phyloP scores from a whole-genome alignment of 2,888 invertebrate genomes.

The Aporophyla lueneburgensis region DNA sequence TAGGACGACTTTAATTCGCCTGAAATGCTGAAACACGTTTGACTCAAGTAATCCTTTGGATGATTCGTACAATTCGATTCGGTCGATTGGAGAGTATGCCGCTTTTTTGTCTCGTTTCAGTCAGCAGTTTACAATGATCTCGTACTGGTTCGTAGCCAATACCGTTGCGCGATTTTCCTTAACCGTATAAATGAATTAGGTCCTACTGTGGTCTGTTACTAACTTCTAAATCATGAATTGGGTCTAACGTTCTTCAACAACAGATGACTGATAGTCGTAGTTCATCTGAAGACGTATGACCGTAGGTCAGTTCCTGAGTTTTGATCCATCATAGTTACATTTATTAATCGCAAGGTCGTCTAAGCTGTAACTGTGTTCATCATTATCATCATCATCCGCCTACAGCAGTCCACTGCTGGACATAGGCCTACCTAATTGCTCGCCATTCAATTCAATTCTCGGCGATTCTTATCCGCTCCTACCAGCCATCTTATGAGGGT shows the following conservation, averaged over 20 bases:
- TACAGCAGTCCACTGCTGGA: not conserved
- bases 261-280: not conserved
- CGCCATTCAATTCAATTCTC: not conserved
- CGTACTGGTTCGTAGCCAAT: not conserved
- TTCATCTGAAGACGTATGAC: not conserved
- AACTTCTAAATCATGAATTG: not conserved
- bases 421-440: not conserved
- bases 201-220: not conserved
- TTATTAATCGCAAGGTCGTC: conserved; percentile 5
- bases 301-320: conserved; percentile 1
- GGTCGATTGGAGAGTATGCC: not conserved
- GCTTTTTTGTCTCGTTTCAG: not conserved
- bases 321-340: not conserved
- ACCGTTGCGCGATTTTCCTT: not conserved
- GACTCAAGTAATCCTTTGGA: not conserved
- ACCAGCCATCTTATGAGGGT: not conserved
- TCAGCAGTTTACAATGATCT: not conserved
- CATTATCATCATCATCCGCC: not conserved
- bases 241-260: not conserved
- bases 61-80: not conserved
- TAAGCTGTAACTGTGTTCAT: not conserved
- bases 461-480: not conserved
- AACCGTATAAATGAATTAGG: not conserved
- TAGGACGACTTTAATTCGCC: not conserved
- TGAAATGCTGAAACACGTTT: not conserved